A percentile compares a stretch with the other conserved stretches of the same genome.
phyloP scores from a whole-genome alignment of 2,888 invertebrate species.

The Stenchaetothrips biformis region DNA sequence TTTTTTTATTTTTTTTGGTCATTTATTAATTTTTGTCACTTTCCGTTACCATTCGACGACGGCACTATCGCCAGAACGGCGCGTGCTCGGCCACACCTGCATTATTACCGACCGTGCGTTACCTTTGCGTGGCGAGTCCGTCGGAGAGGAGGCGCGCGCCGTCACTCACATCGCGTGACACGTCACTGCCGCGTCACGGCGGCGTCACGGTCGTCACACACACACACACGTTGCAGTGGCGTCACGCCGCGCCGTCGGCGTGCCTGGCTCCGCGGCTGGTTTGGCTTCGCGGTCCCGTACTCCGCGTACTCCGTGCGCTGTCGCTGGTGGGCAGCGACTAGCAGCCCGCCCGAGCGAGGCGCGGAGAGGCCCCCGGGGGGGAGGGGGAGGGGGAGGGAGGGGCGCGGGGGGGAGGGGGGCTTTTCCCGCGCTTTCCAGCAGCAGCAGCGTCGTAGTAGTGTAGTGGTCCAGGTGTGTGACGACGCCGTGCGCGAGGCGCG shows the following conservation, averaged over 20 bases:
- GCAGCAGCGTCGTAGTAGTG: too few species aligned
- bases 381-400: not conserved
- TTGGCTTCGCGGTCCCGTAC: not conserved
- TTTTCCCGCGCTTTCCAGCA: not conserved
- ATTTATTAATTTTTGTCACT: too few species aligned
- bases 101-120: too few species aligned
- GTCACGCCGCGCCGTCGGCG: not conserved
- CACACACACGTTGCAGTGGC: not conserved
- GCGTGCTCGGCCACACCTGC: too few species aligned
- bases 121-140: too few species aligned
- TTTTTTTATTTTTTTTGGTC: too few species aligned
- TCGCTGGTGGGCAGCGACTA: not conserved
- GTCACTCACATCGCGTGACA: not conserved
- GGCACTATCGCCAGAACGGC: too few species aligned
- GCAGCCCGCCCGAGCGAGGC: not conserved
- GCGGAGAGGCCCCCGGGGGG: not conserved
- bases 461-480: too few species aligned
- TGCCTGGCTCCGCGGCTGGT: not conserved
- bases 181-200: not conserved
- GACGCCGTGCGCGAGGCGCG: too few species aligned
- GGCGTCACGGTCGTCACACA: not conserved
- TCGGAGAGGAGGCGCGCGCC: not conserved
- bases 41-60: too few species aligned
- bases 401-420: not conserved
- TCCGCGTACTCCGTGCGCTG: not conserved